phyloP scores from a whole-genome alignment of 2,113 vertebrate species.

The Amazona vittata region DNA sequence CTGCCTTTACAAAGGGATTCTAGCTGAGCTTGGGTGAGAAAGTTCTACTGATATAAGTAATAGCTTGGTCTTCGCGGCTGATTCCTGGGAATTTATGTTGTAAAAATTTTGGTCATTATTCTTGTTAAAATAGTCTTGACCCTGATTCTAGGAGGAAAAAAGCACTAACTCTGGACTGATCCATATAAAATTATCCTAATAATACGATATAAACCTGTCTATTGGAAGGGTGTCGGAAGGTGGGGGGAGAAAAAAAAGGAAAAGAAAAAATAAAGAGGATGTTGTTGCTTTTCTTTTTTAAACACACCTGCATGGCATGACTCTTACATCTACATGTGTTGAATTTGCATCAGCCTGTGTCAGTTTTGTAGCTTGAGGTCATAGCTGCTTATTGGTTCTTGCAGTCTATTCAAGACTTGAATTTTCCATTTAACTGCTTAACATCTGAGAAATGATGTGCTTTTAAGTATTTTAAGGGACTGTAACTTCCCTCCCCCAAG shows the following conservation, averaged over 20 bases:
- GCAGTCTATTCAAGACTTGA: background rate
- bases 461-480: background rate
- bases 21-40: background rate
- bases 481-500: background rate
- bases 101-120: background rate
- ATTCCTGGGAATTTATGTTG: background rate
- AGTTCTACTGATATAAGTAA: background rate
- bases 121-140: background rate
- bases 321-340: background rate
- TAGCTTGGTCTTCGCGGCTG: background rate
- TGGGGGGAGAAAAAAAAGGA: accelerated
- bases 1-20: background rate
- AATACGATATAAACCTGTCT: background rate
- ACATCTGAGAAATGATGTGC: background rate
- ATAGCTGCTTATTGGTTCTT: background rate
- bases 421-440: background rate
- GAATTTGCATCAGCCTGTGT: background rate
- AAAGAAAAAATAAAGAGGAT: too few species aligned
- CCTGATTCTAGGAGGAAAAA: background rate
- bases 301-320: accelerated
- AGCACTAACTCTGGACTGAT: background rate
- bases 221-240: background rate
- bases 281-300: background rate
- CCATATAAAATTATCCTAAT: background rate
- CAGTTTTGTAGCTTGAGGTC: background rate